Evolutionary conservation across 2,888 invertebrate genomes (phyloP), one percentile per base, ranked within the genome.

Genomic region (Erebia aethiops): DNA sequence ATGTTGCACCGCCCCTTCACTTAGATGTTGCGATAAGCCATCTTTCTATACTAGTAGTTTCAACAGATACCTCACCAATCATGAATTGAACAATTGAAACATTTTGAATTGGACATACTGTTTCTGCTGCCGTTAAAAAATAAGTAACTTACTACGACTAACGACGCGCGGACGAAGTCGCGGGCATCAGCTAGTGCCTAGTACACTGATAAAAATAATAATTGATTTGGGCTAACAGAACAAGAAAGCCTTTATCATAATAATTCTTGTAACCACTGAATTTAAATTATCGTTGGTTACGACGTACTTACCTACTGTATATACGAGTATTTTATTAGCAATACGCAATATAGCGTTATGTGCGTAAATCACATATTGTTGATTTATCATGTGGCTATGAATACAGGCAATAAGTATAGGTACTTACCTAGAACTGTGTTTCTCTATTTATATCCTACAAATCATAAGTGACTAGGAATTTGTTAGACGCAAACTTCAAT

Each of bases 1-100:
- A 74, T 75, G 71, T 77, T 79, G 80, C 76, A 75, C 78, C 80
- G 80, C 80, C 82, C 81, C 81, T 83, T 81, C 82, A 82, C 83
- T 79, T 75, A 78, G 85, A 87, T 88, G 82, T 72, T 69, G 58
- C 78, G 89, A 89, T 89, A 88, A 77, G 76, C 75, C 51, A 35
- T 35, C 35, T 35, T 35, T 35, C 35, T 35, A 46, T 46, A 46
- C 46, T 3, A 46, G 46, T 46, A 43, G 43, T 1, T 43, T 43
- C 11, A 11, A 43, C 11, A 43, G 61, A 43, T 13, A 7, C 13
- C 1, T 1, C 10, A 13, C 9, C 35, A 56, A 66, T 70, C 68
- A 64, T n/a, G n/a, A n/a, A n/a, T n/a, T n/a, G n/a, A n/a, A n/a
- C n/a, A n/a, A n/a, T n/a, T n/a, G n/a, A 72, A 67, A 65, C 60